These are phyloP conservation scores for Atlantisia rogersi DNA, from an alignment of 2,113 vertebrate genomes.

Conservation along the genomic window DNA sequence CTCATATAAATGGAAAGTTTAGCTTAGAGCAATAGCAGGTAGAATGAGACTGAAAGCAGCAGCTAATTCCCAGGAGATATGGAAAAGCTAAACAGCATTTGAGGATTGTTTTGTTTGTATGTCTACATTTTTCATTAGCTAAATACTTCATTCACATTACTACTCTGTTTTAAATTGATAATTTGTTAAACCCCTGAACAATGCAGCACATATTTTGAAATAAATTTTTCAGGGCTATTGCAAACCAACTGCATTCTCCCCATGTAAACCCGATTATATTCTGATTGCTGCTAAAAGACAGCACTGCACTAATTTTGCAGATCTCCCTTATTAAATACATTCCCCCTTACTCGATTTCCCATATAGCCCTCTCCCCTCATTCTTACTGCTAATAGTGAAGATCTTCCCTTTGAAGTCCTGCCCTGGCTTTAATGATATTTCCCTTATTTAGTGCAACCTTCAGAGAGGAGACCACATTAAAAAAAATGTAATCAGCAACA, in stretches of 20 bases:
- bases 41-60: slow-evolving; percentile 75
- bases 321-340: not conserved
- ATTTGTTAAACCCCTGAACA: slow-evolving; percentile 50
- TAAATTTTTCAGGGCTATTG: not conserved
- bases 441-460: not conserved
- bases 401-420: not conserved
- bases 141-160: not conserved
- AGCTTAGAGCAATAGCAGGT: slow-evolving; percentile 77
- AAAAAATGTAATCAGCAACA: not conserved
- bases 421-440: not conserved
- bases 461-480: not conserved
- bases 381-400: not conserved
- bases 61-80: slow-evolving; percentile 63
- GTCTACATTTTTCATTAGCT: slow-evolving; percentile 42
- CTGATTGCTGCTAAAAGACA: slow-evolving; percentile 9
- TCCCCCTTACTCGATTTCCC: not conserved
- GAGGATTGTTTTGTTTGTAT: slow-evolving; percentile 42
- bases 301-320: slow-evolving; percentile 16
- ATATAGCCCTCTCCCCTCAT: not conserved
- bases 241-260: not conserved
- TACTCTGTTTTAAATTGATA: slow-evolving; percentile 9
- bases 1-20: slow-evolving; percentile 82
- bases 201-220: not conserved
- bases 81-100: slow-evolving; percentile 62
- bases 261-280: not conserved